These are phyloP conservation scores for Saturnia pavonia DNA, from an alignment of 2,888 invertebrate species.

Conservation along the genomic window DNA sequence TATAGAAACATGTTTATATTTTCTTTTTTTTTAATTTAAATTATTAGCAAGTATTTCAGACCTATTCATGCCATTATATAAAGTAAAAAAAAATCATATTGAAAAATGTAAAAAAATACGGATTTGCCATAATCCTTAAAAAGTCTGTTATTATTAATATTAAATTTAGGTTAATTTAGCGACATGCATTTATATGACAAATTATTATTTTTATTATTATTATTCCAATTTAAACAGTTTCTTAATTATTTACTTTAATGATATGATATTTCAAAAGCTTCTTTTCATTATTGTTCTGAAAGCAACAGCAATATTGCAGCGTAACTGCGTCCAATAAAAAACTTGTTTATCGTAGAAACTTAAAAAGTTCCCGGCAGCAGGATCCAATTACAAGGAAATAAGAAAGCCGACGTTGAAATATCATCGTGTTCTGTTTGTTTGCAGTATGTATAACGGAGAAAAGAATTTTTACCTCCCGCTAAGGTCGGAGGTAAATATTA, in stretches of 20 bases:
- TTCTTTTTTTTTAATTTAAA: too few species aligned
- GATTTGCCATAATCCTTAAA: too few species aligned
- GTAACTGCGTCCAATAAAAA: slow-evolving; percentile 18
- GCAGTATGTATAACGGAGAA: slow-evolving; percentile 23
- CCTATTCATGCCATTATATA: too few species aligned
- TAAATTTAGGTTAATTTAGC: too few species aligned
- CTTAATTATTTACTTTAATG: neutral
- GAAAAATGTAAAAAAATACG: too few species aligned
- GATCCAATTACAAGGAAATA: slow-evolving; percentile 45
- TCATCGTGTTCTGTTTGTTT: slow-evolving; percentile 29
- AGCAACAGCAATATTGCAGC: slow-evolving; percentile 10
- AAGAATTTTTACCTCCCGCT: slow-evolving; percentile 20
- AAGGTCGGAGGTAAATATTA: neutral
- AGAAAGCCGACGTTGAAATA: slow-evolving; percentile 24
- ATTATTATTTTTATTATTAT: neutral
- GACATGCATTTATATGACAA: too few species aligned
- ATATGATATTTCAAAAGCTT: neutral
- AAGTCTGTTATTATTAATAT: too few species aligned
- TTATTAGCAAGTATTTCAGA: too few species aligned
- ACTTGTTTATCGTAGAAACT: slow-evolving; percentile 27
- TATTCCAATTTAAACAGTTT: neutral
- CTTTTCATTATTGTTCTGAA: neutral
- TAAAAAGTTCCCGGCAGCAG: slow-evolving; percentile 25
- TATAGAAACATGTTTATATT: too few species aligned
- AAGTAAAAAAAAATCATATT: too few species aligned